These are phyloP conservation scores for Sarotherodon lohbergeri DNA, from an alignment of 2,113 vertebrate species.

Conservation along the genomic window DNA sequence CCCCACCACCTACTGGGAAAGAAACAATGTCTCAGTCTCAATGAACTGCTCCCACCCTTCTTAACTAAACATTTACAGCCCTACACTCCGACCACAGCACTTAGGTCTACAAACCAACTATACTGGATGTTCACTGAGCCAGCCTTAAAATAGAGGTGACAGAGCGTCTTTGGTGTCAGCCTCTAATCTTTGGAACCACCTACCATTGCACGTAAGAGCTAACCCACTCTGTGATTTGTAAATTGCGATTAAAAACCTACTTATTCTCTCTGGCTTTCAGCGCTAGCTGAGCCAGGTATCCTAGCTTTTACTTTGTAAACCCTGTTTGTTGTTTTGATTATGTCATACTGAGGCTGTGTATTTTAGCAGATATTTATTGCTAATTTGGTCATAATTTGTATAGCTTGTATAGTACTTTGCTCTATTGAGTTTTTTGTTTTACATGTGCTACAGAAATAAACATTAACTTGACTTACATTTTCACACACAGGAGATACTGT, in stretches of 20 bases:
- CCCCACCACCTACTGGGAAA: background rate
- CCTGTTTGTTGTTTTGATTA: background rate
- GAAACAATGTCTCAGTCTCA: background rate
- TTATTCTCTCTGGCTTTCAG: background rate
- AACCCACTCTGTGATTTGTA: background rate
- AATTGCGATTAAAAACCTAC: background rate
- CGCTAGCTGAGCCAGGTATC: background rate
- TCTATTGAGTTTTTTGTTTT: background rate
- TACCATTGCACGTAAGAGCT: background rate
- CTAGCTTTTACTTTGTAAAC: background rate
- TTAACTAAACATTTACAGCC: background rate
- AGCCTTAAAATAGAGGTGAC: background rate
- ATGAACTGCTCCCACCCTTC: background rate
- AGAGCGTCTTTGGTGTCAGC: background rate
- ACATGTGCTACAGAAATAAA: background rate
- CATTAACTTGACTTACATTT: background rate
- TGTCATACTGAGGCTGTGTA: background rate
- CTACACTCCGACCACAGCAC: background rate
- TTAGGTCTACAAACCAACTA: background rate
- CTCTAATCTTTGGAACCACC: background rate
- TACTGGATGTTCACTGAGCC: background rate
- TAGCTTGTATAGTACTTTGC: rapidly evolving
- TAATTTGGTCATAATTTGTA: background rate
- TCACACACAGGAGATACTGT: background rate
- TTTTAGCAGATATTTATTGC: background rate